Evolutionary conservation across 1,140 invertebrate species (phyloP), one percentile per base, ranked within the genome.

Genomic region (Pachyrhynchus sulphureomaculatus): DNA sequence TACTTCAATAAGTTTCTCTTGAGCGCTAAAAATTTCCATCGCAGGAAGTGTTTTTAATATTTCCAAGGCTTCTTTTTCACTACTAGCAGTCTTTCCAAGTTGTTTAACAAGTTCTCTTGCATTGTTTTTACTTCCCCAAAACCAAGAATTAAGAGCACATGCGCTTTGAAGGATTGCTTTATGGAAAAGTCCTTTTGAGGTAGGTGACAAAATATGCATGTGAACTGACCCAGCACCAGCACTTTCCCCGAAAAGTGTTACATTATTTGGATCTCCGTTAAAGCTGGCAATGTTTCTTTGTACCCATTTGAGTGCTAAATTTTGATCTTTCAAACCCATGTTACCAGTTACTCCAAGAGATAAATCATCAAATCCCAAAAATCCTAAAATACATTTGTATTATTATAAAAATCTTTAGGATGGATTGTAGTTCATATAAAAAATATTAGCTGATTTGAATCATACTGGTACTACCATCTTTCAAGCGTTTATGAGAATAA

Each of bases 111-210:
- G 23, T 2, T 60, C 12, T 8, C 37, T 33, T 4, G 41, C 52
- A 18, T 54, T 62, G 15, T 62, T 29, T 24, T 55, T 54, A 9
- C 65, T 55, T 47, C 71, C 80, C 12, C 86, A 75, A 51, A 85
- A 76, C 32, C 72, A 52, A 2, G 75, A 68, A 55, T 74, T 63
- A 78, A 65, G 81, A 0, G 75, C 76, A 4, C 74, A 82, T n/a
- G 85, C 86, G 75, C 85, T 84, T 79, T 85, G 82, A 24, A 83
- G 66, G 33, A 88, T 85, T 2, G 78, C 82, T 68, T 75, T 76
- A 58, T 79, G 78, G 66, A 86, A 88, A 34, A 87, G 72, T 9
- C 84, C 85, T 78, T 72, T 68, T 74, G 85, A 72, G 84, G 79
- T 65, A 67, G 83, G 69, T 67, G 81, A 81, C 6, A 83, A 64